These are phyloP conservation scores for Reticulitermes speratus DNA, from an alignment of 1,140 invertebrate species.

Conservation along the genomic window DNA sequence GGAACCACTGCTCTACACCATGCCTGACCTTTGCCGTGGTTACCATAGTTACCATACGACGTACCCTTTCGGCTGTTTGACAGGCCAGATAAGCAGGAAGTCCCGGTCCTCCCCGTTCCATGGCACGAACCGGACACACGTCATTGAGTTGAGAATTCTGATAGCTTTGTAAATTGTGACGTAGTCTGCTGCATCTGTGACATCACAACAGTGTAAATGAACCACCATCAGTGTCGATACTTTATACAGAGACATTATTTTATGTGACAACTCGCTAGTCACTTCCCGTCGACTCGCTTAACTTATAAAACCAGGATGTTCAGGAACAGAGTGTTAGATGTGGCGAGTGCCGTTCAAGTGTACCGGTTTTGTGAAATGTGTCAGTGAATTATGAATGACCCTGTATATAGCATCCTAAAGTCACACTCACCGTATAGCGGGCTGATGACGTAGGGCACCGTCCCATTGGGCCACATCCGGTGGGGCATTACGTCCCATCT, in stretches of 20 bases:
- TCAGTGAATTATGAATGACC: too few species aligned
- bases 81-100: slow-evolving; percentile 63
- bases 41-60: not conserved
- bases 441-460: slow-evolving; percentile 61
- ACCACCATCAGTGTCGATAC: too few species aligned
- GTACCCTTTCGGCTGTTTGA: slow-evolving; percentile 59
- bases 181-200: slow-evolving; percentile 55
- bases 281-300: too few species aligned
- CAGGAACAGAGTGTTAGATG: too few species aligned
- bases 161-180: slow-evolving; percentile 60
- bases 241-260: too few species aligned
- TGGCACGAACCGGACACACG: slow-evolving; percentile 61
- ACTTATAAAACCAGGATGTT: too few species aligned
- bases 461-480: slow-evolving; percentile 58
- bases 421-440: slow-evolving; percentile 55
- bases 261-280: too few species aligned
- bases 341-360: too few species aligned
- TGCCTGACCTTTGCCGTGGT: too few species aligned
- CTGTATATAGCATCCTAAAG: not conserved
- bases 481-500: slow-evolving; percentile 66
- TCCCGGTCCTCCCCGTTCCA: slow-evolving; percentile 62
- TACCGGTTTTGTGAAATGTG: too few species aligned
- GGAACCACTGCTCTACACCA: too few species aligned
- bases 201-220: not conserved
- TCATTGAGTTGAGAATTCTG: slow-evolving; percentile 59